Evolutionary conservation across 2,797 vertebrate species (phyloP), one percentile per base, ranked within the genome.

Genomic region (Synanceia verrucosa): DNA sequence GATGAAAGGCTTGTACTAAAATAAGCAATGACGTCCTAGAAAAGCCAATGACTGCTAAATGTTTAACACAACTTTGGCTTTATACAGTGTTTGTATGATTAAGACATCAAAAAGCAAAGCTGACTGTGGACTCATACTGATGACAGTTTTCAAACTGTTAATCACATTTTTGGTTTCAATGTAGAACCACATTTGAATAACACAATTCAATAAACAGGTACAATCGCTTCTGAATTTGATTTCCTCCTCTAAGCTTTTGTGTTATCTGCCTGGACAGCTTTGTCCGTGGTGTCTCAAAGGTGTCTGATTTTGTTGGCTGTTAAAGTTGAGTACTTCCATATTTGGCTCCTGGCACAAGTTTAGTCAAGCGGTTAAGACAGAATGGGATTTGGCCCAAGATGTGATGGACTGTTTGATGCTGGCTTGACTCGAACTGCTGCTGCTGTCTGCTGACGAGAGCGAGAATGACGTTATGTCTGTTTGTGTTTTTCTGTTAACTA

Each of bases 241-340:
- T 51, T 36, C 13, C 24, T 4, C 1, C 6, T 37, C 31, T 10
- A 4, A 34, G 61, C 24, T 56, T 48, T 28, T 21, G 26, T 39
- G 24, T 65, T 24, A 81, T 74, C 24, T 29, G 73, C 66, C 23
- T 2, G 55, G 57, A 46, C 78, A 43, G 67, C 66, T 43, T 51
- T 29, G 50, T 1, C 67, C 5, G 2, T 16, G 12, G 41, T 13
- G 72, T 77, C 78, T 82, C 81, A 33, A 4, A 71, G 76, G 70
- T 69, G 66, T 77, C 73, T 33, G 64, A 55, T 52, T 78, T 44
- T 68, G 67, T 78, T 73, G 73, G 50, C 76, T 43, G 33, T 70
- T 47, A 67, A 70, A 62, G 61, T 62, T 48, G 80, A 72, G 79
- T 31, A 34, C 70, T 70, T 76, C 58, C 73, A 82, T 51, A 56